Percentiles rank a stretch among this genome's conserved stretches.
These are phyloP conservation scores for Cichladusa arquata DNA, from an alignment of 2,113 vertebrate genomes.

Conservation along the genomic window DNA sequence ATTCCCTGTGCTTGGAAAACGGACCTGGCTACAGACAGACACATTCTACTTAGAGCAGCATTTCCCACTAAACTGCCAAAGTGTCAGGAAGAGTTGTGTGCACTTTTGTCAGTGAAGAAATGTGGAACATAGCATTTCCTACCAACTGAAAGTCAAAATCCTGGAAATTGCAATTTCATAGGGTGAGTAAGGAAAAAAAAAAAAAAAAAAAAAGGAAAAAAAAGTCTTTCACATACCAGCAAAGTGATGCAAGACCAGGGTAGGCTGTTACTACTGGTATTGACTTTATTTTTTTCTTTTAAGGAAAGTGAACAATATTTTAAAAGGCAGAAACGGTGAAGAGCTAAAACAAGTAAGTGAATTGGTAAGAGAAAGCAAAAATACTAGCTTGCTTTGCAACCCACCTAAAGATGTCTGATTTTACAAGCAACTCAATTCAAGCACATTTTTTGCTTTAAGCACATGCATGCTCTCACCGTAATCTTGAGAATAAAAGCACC, in stretches of 20 bases:
- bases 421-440: conserved; percentile 9
- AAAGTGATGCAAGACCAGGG: neutral
- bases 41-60: neutral
- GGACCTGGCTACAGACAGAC: conserved; percentile 11
- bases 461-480: neutral
- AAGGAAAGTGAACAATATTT: neutral
- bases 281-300: neutral
- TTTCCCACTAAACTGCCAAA: neutral
- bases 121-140: neutral
- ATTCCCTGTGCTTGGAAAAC: conserved; percentile 13
- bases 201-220: neutral
- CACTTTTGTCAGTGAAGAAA: neutral
- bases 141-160: neutral
- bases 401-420: neutral
- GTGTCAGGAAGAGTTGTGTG: neutral
- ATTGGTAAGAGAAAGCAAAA: neutral
- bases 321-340: neutral
- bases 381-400: neutral
- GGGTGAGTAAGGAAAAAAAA: neutral
- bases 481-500: conserved; percentile 11
- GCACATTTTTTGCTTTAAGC: neutral
- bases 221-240: neutral
- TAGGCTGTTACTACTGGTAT: neutral
- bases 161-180: neutral
- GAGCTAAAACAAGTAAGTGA: neutral